Percentiles rank a stretch among this genome's conserved stretches.
phyloP scores from a whole-genome alignment of 92 coral and sea anemone genomes.

The Zoanthus solanderi region DNA sequence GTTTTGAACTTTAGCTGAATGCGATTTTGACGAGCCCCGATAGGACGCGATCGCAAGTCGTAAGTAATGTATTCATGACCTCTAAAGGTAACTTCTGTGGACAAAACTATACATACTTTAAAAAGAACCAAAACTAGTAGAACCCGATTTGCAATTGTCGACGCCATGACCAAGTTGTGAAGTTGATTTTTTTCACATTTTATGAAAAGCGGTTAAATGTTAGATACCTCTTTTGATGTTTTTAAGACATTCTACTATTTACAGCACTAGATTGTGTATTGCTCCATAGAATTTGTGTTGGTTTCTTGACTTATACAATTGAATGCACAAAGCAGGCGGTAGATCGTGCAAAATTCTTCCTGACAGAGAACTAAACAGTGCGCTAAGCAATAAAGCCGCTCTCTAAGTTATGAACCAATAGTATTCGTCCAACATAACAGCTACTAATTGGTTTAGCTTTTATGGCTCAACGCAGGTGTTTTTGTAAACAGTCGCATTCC shows the following conservation, averaged over 20 bases:
- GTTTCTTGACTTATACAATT: not conserved
- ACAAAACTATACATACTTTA: slow-evolving; percentile 7
- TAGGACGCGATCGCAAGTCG: not conserved
- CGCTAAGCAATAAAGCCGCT: slow-evolving; percentile 24
- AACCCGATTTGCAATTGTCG: not conserved
- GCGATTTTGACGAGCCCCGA: not conserved
- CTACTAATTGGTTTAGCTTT: slow-evolving; percentile 37
- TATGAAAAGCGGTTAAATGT: not conserved
- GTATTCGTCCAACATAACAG: slow-evolving; percentile 1
- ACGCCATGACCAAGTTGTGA: slow-evolving; percentile 11
- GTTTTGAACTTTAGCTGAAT: slow-evolving; percentile 18
- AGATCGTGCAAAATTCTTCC: slow-evolving; percentile 20
- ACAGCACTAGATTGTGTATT: not conserved
- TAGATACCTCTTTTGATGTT: not conserved
- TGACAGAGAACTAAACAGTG: slow-evolving; percentile 31
- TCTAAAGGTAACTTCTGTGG: slow-evolving; percentile 39
- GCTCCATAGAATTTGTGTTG: not conserved
- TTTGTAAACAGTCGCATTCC: slow-evolving; percentile 9
- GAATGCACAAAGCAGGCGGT: slow-evolving; percentile 37
- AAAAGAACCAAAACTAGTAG: not conserved
- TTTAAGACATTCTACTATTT: not conserved
- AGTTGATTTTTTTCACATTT: not conserved
- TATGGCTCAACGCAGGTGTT: slow-evolving; percentile 48
- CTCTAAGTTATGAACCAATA: slow-evolving; percentile 18
- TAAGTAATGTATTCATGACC: slow-evolving; percentile 34